Base-by-base conservation (phyloP, 2,113 vertebrate genomes). In the Ictalurus furcatus region DNA sequence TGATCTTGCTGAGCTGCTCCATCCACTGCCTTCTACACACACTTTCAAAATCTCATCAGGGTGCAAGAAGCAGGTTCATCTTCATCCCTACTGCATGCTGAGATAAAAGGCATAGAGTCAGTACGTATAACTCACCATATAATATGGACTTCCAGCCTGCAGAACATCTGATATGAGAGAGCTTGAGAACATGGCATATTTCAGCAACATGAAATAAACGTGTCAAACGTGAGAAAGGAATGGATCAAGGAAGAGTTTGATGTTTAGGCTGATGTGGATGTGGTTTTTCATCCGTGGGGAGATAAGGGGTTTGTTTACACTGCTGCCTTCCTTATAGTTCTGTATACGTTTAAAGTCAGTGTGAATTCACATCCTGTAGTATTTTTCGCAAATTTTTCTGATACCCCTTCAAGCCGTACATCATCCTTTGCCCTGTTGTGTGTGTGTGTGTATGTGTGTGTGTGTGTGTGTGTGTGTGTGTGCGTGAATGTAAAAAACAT, bases 301-400 rank as follows among this genome's bases (percentile, higher is more conserved):
- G 73, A 89, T 78, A 37, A 80, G 44, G 16, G 4, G 56, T 69
- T 59, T 79, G 74, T 89, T 67, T 79, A 23, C 16, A 78, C 40
- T 6, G 25, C 61, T n/a, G 44, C 34, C 6, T 56, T 44, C 21
- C 16, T 30, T 28, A 16, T n/a, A 78, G 5, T n/a, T 65, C 5
- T 85, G 69, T 76, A 59, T 13, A 56, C n/a, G 48, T 58, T 88
- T 73, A 86, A 79, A 84, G 84, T 89, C 44, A 37, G 73, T 87
- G 87, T 84, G 80, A 85, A 81, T 87, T 88, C 87, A 34, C 76
- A 48, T n/a, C 63, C 86, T 58, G 28, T 6, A 48, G 44, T 48
- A 48, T 48, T 48, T 73, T 73, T n/a, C 30, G 28, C 12, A 14
- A n/a, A 34, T 37, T 63, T 61, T 44, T 54, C 11, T 23, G 4